Conservation (phyloP, 2,888 invertebrate species). For the Tenthredo amoena region DNA sequence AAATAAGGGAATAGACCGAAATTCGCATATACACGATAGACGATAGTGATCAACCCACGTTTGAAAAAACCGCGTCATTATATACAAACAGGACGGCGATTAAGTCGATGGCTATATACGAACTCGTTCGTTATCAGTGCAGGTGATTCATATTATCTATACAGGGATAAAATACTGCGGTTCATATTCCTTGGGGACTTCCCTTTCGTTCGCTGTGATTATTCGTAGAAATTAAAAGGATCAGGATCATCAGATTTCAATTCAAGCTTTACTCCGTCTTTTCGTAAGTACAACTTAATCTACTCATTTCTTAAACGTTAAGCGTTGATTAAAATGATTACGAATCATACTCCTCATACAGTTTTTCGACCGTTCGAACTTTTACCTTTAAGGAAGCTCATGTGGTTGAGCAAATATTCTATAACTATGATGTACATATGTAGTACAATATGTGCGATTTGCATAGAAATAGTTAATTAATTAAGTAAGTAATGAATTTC, state of each 20-base stretch:
- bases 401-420: neutral
- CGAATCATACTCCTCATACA: neutral
- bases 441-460: neutral
- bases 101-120: neutral
- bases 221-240: neutral
- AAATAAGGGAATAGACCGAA: neutral
- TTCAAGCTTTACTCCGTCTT: neutral
- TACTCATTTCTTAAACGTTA: neutral
- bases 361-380: neutral
- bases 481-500: neutral
- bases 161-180: neutral
- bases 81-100: neutral
- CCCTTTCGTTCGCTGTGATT: neutral
- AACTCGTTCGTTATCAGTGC: neutral
- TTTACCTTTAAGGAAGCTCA: neutral
- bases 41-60: neutral
- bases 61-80: constrained; percentile 1
- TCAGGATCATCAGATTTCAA: neutral
- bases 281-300: neutral
- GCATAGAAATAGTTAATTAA: neutral
- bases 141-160: neutral
- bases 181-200: neutral
- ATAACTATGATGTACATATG: neutral
- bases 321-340: neutral
- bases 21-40: neutral